Evolutionary conservation across 2,888 invertebrate genomes (phyloP).

Genomic region (Drosophila falleni): DNA sequence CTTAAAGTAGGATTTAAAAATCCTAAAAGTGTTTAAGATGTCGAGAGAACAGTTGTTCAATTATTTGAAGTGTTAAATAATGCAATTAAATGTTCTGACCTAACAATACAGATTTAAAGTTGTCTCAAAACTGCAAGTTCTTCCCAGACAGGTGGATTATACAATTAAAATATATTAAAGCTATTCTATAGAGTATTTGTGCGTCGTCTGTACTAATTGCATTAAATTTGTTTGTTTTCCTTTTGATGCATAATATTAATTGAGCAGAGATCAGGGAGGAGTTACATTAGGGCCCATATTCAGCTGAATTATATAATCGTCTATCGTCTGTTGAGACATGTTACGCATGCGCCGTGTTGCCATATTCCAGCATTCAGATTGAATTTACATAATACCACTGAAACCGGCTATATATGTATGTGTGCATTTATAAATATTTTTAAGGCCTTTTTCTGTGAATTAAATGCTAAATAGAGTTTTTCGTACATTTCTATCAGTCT

Average conservation of each 20-base stretch:
- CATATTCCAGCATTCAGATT: constrained; percentile 28
- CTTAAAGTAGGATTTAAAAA: not conserved
- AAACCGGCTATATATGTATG: constrained; percentile 46
- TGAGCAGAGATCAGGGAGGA: constrained; percentile 2
- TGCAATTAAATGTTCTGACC: constrained; percentile 9
- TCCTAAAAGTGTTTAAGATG: constrained; percentile 4
- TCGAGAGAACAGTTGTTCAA: constrained; percentile 30
- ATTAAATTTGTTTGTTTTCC: constrained; percentile 15
- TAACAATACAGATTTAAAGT: constrained; percentile 2
- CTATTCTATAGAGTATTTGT: constrained; percentile 15
- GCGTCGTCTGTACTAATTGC: not conserved
- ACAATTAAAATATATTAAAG: constrained; percentile 1
- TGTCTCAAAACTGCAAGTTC: not conserved
- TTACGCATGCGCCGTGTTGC: constrained; percentile 62
- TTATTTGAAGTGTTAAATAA: constrained; percentile 14
- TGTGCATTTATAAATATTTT: constrained; percentile 22
- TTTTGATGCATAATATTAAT: constrained; percentile 41
- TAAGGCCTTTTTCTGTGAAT: constrained; percentile 52
- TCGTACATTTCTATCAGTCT: constrained; percentile 44
- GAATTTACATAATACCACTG: constrained; percentile 54
- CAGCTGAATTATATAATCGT: constrained; percentile 42
- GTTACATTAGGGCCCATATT: constrained; percentile 40
- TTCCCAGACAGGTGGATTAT: not conserved
- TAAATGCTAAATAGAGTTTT: constrained; percentile 65
- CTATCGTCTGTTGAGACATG: constrained; percentile 28